Evolutionary conservation across 2,113 vertebrate genomes (phyloP).

Genomic region (Pelecanoides urinatrix): DNA sequence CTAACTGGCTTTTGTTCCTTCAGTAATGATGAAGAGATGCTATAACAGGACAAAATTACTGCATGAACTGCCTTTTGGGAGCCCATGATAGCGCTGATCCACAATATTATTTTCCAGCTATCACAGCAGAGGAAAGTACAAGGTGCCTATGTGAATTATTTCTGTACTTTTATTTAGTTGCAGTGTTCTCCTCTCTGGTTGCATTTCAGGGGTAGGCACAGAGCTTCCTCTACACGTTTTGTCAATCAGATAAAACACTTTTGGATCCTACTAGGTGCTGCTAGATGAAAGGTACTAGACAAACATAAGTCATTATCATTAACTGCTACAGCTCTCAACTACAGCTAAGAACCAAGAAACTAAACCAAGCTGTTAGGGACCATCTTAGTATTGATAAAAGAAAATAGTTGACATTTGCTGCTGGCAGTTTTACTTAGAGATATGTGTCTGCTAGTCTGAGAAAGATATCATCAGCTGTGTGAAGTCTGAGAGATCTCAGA

Average conservation of each 20-base stretch:
- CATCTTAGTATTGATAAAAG: conserved; percentile 70
- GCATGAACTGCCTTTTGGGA: background rate
- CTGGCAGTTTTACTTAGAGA: conserved; percentile 72
- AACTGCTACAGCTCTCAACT: conserved; percentile 49
- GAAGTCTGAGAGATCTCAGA: conserved; percentile 68
- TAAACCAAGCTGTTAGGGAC: conserved; percentile 65
- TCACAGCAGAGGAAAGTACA: background rate
- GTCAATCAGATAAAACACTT: conserved; percentile 20
- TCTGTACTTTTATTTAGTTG: background rate
- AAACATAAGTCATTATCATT: conserved; percentile 58
- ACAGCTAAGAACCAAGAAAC: conserved; percentile 54
- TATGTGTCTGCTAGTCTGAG: conserved; percentile 67
- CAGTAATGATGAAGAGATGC: background rate
- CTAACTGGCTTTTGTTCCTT: background rate
- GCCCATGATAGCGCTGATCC: background rate
- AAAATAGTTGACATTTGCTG: conserved; percentile 74
- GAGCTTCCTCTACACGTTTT: conserved; percentile 30
- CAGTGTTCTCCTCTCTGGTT: background rate
- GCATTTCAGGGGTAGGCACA: background rate
- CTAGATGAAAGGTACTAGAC: conserved; percentile 56
- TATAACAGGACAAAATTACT: background rate
- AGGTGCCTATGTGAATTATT: background rate
- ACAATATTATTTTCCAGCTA: background rate
- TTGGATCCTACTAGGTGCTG: conserved; percentile 13
- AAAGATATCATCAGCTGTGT: conserved; percentile 59